A percentile compares a stretch with the other conserved stretches of the same genome.
Evolutionary conservation across 2,888 invertebrate genomes (phyloP).

Genomic region (Lithosia quadra): DNA sequence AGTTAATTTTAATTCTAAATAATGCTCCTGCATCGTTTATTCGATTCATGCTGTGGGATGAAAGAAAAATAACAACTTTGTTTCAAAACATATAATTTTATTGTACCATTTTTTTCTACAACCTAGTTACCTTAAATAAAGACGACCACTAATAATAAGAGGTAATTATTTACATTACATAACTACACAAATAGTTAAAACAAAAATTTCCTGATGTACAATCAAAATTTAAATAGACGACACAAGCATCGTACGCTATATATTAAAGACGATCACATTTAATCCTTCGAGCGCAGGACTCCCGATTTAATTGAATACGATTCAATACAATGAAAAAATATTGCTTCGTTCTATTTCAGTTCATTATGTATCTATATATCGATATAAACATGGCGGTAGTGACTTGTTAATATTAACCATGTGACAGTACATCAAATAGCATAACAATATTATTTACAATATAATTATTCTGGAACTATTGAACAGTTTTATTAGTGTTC

Average conservation of each 20-base stretch:
- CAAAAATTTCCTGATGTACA: conserved; percentile 29
- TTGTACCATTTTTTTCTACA: conserved; percentile 59
- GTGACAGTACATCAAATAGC: conserved; percentile 43
- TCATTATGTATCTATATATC: conserved; percentile 33
- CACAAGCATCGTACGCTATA: conserved; percentile 25
- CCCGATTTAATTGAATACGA: conserved; percentile 29
- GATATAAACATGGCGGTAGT: conserved; percentile 38
- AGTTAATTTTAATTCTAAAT: too few species aligned
- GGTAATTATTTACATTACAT: conserved; percentile 51
- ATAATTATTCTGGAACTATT: conserved; percentile 22
- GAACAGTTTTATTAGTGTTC: conserved; percentile 18
- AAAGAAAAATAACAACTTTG: conserved; percentile 22
- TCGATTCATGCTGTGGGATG: too few species aligned
- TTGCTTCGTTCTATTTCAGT: conserved; percentile 37
- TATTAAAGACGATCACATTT: conserved; percentile 24
- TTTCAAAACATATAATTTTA: conserved; percentile 59
- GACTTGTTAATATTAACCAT: conserved; percentile 30
- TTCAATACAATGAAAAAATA: conserved; percentile 53
- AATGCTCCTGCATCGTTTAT: too few species aligned
- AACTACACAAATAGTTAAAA: conserved; percentile 42
- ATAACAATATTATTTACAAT: conserved; percentile 34
- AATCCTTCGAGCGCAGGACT: conserved; percentile 41
- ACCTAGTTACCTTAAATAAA: conserved; percentile 45
- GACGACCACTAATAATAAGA: conserved; percentile 47
- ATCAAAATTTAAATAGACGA: conserved; percentile 33